Evolutionary conservation across 2,888 invertebrate species (phyloP), one percentile per base, ranked within the genome.

Genomic region (Limnephilus rhombicus): DNA sequence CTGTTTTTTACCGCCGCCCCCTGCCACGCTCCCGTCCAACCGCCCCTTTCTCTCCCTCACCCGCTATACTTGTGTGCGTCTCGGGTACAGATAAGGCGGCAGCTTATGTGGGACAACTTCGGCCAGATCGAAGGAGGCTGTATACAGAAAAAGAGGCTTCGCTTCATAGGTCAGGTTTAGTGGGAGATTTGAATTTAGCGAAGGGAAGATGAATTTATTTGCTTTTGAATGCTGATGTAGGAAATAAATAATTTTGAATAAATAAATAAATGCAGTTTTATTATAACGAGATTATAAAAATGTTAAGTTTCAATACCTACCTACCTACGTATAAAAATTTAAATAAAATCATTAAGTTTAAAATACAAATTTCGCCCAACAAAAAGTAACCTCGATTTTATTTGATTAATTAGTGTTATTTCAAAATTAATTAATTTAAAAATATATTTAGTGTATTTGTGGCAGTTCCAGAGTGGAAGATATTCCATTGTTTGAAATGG

Each of bases 131-230:
- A 93, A 92, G 80, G 29, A 29, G n/a, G 88, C n/a, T 49, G 80
- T 68, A 80, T 93, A 88, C 34, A 85, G 92, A 93, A 93, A 93
- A 93, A 93, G 89, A 80, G 80, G 85, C 29, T 49, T 80, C 45
- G 83, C 92, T 86, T 80, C 85, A 88, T 93, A 93, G 93, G 93
- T 93, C 93, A 93, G 93, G 91, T 88, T 85, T 68, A 80, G 80
- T 29, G 5, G 13, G 82, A 31, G 34, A 82, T 34, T 82, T 34
- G 34, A 82, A 34, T 82, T 82, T 31, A 31, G 31, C 31, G 15
- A 82, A 13, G 18, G 13, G 13, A n/a, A 31, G 5, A 15, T 34
- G 82, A 82, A 82, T 82, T 31, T 82, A 34, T n/a, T 68, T 68
- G n/a, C 1, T 68, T n/a, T 68, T 68, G 68, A n/a, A 68, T 68